Conservation (phyloP, 2,113 vertebrate species). For the Pluvianellus socialis region DNA sequence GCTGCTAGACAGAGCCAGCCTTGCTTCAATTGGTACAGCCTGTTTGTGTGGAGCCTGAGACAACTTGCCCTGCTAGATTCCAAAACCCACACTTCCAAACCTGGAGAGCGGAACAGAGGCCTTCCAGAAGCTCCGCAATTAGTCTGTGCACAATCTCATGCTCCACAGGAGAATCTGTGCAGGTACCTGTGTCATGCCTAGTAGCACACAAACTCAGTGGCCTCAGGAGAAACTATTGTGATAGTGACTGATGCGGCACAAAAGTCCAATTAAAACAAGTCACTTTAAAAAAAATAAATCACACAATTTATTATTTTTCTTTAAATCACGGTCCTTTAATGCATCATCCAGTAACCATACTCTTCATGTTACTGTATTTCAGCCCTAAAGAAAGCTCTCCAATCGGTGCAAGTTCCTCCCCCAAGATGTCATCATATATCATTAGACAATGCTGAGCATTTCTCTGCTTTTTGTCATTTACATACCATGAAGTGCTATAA, state of each 20-base stretch:
- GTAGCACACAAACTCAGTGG: neutral
- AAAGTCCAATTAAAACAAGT: neutral
- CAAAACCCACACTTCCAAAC: neutral
- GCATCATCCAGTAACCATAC: neutral
- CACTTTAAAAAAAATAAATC: neutral
- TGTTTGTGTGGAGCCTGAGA: fast-evolving
- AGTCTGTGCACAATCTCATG: neutral
- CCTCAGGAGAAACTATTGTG: neutral
- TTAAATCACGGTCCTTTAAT: neutral
- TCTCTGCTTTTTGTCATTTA: neutral
- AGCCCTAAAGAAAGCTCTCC: neutral
- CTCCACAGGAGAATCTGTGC: neutral
- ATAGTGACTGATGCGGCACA: neutral
- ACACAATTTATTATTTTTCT: neutral
- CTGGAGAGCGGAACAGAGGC: neutral
- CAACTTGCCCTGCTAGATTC: neutral
- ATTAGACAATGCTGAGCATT: neutral
- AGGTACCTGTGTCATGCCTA: neutral
- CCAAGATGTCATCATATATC: neutral
- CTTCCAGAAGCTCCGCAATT: neutral
- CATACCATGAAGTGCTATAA: neutral
- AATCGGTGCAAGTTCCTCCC: neutral
- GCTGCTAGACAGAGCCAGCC: neutral
- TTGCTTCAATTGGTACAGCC: neutral
- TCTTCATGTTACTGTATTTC: neutral